Evolutionary conservation across 2,888 invertebrate species (phyloP).

Genomic region (Mimachlamys varia): DNA sequence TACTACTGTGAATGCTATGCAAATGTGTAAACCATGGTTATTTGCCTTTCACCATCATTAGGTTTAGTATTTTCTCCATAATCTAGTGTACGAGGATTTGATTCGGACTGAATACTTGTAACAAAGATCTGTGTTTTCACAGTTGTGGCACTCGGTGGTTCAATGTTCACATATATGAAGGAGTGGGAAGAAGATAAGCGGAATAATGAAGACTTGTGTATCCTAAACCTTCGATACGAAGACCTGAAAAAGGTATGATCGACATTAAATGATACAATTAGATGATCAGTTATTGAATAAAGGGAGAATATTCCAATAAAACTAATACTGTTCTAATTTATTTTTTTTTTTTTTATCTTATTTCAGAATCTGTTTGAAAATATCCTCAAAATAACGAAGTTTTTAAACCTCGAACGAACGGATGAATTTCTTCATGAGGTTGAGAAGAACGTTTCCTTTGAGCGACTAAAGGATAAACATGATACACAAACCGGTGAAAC

Average conservation of each 20-base stretch:
- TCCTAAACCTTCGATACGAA: constrained; percentile 10
- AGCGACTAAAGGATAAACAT: background rate
- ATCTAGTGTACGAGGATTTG: too few species aligned
- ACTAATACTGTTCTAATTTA: too few species aligned
- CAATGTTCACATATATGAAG: background rate
- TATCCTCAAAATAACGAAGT: background rate
- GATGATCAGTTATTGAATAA: too few species aligned
- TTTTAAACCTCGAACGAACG: background rate
- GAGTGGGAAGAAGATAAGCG: background rate
- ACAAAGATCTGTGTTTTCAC: background rate
- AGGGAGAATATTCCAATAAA: too few species aligned
- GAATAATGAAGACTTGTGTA: background rate
- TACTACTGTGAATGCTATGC: background rate
- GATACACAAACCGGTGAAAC: background rate
- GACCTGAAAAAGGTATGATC: background rate
- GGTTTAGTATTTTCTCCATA: too few species aligned
- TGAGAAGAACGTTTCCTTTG: background rate
- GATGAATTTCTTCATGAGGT: background rate
- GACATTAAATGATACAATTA: too few species aligned
- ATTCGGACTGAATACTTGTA: background rate
- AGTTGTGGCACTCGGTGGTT: background rate
- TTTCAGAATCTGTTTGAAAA: background rate
- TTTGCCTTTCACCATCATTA: too few species aligned
- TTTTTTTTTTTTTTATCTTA: background rate
- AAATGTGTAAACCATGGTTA: too few species aligned